Evolutionary conservation across 2,888 invertebrate species (phyloP).

Genomic region (Pharmacophagus antenor): DNA sequence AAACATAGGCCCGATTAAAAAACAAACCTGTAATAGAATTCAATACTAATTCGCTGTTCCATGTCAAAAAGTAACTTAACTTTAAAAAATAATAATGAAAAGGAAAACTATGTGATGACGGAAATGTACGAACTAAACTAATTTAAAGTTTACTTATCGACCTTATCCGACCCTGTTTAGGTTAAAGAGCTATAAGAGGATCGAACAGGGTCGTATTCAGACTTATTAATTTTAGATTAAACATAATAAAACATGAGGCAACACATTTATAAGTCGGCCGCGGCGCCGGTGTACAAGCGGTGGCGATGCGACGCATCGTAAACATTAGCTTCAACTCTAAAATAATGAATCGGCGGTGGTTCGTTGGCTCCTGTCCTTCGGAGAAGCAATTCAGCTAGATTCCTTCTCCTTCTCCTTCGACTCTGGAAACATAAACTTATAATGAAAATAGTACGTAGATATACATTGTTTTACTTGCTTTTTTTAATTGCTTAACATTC

Average conservation of each 20-base stretch:
- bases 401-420: constrained; percentile 86
- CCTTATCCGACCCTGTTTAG: constrained; percentile 48
- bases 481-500: neutral
- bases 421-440: constrained; percentile 70
- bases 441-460: neutral
- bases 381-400: constrained; percentile 83
- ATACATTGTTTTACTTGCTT: neutral
- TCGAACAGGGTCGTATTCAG: constrained; percentile 60
- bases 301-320: constrained; percentile 32
- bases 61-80: constrained; percentile 43
- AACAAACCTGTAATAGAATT: constrained; percentile 47
- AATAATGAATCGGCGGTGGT: constrained; percentile 80
- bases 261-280: constrained; percentile 52
- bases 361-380: constrained; percentile 70
- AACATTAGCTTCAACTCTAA: constrained; percentile 62
- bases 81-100: too few relatives aligned
- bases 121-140: constrained; percentile 54
- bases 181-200: constrained; percentile 33
- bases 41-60: constrained; percentile 70
- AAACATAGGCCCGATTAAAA: constrained; percentile 76
- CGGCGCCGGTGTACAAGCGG: constrained; percentile 47
- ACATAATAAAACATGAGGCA: constrained; percentile 66
- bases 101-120: constrained; percentile 53
- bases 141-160: constrained; percentile 51
- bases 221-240: constrained; percentile 50